These are phyloP conservation scores for Leptarthrus brevirostris DNA, from an alignment of 2,888 invertebrate species.

Conservation along the genomic window DNA sequence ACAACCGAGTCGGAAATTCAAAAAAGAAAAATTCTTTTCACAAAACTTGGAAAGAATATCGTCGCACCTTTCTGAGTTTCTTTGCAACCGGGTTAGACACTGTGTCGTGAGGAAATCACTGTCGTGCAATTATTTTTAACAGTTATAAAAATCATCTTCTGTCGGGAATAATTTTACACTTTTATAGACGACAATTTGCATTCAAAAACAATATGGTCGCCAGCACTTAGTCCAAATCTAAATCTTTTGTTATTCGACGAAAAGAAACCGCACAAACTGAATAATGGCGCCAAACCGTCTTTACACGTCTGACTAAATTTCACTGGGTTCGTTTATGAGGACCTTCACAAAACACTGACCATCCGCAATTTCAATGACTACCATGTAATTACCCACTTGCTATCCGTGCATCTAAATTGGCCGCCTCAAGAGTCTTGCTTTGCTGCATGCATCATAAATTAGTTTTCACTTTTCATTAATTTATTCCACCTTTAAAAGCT, in stretches of 20 bases:
- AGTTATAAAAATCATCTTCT: slow-evolving; percentile 22
- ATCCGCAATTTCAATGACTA: slow-evolving; percentile 48
- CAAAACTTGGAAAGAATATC: not conserved
- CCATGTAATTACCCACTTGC: slow-evolving; percentile 21
- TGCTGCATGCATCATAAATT: slow-evolving; percentile 39
- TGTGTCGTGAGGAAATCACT: too few relatives aligned
- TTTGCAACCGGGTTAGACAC: not conserved
- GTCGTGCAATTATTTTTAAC: not conserved
- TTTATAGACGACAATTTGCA: too few relatives aligned
- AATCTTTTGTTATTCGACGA: too few relatives aligned
- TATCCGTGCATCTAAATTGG: slow-evolving; percentile 32
- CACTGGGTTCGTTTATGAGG: not conserved
- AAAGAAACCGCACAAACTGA: too few relatives aligned
- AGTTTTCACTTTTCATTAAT: slow-evolving; percentile 49
- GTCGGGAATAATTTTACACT: slow-evolving; percentile 6
- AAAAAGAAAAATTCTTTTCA: not conserved
- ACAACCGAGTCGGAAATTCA: not conserved
- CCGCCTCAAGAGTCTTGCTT: slow-evolving; percentile 10
- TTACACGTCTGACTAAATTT: slow-evolving; percentile 1
- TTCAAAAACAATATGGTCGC: too few relatives aligned
- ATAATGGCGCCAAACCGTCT: not conserved
- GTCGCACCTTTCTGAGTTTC: slow-evolving; percentile 28
- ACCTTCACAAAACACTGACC: slow-evolving; percentile 50
- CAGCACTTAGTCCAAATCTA: too few relatives aligned
- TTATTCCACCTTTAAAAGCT: slow-evolving; percentile 38